These are phyloP conservation scores for Gortyna flavago DNA, from an alignment of 2,888 invertebrate genomes.

Conservation along the genomic window DNA sequence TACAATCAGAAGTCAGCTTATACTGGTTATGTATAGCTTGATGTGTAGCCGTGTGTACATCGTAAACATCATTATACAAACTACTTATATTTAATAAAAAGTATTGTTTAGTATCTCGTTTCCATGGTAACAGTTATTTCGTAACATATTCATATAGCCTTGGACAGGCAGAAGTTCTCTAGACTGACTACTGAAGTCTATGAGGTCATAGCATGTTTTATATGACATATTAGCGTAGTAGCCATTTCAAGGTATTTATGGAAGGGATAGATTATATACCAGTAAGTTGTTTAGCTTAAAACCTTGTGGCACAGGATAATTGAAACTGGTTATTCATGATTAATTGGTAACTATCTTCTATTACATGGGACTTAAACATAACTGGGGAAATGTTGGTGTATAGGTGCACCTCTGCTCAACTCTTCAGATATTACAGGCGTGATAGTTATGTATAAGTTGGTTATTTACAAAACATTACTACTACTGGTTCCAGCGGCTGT, in stretches of 20 bases:
- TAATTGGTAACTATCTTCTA: background rate
- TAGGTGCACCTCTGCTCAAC: background rate
- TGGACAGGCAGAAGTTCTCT: constrained; percentile 18
- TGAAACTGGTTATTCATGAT: background rate
- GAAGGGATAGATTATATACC: background rate
- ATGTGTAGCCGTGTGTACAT: too few species aligned
- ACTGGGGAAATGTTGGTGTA: background rate
- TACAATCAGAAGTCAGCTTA: too few species aligned
- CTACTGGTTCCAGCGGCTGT: background rate
- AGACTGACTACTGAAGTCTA: background rate
- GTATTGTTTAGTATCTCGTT: constrained; percentile 40
- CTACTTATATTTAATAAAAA: background rate
- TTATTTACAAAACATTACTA: background rate
- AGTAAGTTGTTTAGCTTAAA: background rate
- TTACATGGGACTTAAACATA: background rate
- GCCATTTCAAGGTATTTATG: background rate
- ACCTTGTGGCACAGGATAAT: background rate
- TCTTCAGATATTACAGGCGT: background rate
- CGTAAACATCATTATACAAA: constrained; percentile 5
- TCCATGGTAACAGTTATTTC: constrained; percentile 37
- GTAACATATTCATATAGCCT: constrained; percentile 39
- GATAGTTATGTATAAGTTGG: background rate
- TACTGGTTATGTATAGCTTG: too few species aligned
- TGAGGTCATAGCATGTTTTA: background rate
- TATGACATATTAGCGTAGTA: background rate